A percentile compares a stretch with the other conserved stretches of the same genome.
Conservation (phyloP, 2,113 vertebrate genomes). For the Callionymus lyra region DNA sequence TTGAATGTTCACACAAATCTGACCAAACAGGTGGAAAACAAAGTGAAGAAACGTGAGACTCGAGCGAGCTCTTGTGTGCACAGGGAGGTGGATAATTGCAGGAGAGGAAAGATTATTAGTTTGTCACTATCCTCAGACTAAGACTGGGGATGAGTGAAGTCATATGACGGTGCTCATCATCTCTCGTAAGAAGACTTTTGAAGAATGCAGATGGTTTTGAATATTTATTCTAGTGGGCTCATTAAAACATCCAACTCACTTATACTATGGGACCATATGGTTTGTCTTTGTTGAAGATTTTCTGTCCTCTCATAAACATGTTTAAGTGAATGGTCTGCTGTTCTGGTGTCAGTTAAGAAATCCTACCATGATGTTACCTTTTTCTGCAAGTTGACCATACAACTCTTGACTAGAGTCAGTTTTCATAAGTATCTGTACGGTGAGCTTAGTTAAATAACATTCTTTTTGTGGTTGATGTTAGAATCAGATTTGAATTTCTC, state of each 20-base stretch:
- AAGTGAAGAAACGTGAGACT: constrained; percentile 23
- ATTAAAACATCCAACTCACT: constrained; percentile 44
- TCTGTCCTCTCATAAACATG: constrained; percentile 17
- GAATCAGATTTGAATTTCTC: no score
- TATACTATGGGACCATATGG: constrained; percentile 46
- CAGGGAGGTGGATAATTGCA: constrained; percentile 52
- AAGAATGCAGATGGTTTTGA: constrained; percentile 32
- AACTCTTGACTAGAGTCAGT: no score
- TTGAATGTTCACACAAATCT: no score
- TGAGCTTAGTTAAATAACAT: no score
- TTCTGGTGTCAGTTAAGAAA: no score
- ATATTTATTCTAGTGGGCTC: constrained; percentile 38
- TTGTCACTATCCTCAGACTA: constrained; percentile 58
- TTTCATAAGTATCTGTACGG: no score
- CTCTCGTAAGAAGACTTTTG: constrained; percentile 29
- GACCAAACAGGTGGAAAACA: constrained; percentile 5
- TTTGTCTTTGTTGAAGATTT: neutral
- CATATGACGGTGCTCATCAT: constrained; percentile 57
- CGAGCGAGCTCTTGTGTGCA: constrained; percentile 2
- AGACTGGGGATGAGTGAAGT: constrained; percentile 63
- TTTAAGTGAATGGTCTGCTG: constrained; percentile 1
- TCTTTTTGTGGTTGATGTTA: no score
- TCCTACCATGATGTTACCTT: no score
- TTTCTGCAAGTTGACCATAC: no score
- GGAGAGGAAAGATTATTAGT: constrained; percentile 64